These are phyloP conservation scores for Lordiphosa andalusiaca DNA, from an alignment of 2,888 invertebrate genomes.

Conservation along the genomic window DNA sequence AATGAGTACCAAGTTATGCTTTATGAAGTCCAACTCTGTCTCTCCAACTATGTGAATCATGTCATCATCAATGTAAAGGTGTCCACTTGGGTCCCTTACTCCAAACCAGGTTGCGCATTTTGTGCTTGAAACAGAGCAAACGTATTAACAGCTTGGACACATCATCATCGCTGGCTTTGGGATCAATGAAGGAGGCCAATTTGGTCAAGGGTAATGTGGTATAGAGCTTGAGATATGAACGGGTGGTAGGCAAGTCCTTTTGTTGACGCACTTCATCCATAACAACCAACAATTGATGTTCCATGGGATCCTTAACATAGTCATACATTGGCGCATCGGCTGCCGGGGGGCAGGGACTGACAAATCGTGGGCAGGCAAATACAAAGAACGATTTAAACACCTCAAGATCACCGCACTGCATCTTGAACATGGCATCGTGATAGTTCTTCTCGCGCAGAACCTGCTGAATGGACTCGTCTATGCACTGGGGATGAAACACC, in stretches of 20 bases:
- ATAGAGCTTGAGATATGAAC: constrained; percentile 97
- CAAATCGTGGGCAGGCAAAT: constrained; percentile 97
- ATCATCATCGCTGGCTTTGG: constrained; percentile 84
- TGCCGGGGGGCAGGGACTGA: constrained; percentile 94
- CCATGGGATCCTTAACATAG: constrained; percentile 92
- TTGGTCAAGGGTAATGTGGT: constrained; percentile 97
- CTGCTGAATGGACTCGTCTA: constrained; percentile 98
- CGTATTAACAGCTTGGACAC: constrained; percentile 92
- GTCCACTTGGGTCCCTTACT: constrained; percentile 92
- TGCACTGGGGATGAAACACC: constrained; percentile 97
- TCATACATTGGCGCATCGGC: constrained; percentile 88
- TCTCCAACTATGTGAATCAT: constrained; percentile 99
- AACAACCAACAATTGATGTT: constrained; percentile 94
- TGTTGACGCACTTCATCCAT: constrained; percentile 99
- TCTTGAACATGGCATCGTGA: constrained; percentile 98
- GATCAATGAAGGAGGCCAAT: constrained; percentile 95
- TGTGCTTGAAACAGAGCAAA: constrained; percentile 98
- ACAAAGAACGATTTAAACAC: constrained; percentile 97
- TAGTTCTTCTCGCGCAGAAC: constrained; percentile 90
- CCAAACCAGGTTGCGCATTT: constrained; percentile 99
- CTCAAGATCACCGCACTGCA: constrained; percentile 95
- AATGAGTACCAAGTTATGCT: too few species aligned
- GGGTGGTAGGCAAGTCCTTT: constrained; percentile 95
- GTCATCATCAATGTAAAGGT: constrained; percentile 99
- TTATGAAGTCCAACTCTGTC: too few species aligned